phyloP scores from a whole-genome alignment of 1,140 invertebrate genomes.

The silkworm (Bombyx mori) region DNA sequence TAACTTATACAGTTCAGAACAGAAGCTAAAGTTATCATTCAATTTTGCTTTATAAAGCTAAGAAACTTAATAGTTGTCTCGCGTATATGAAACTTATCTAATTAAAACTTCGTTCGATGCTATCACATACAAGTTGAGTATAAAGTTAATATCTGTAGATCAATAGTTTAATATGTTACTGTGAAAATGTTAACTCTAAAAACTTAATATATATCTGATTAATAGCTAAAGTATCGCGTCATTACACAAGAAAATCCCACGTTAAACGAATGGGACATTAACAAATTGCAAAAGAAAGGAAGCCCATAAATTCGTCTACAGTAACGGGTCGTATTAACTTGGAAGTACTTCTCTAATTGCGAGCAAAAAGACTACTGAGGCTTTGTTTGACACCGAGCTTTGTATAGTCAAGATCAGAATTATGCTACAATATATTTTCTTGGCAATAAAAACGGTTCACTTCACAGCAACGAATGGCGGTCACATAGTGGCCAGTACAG shows the following conservation, averaged over 20 bases:
- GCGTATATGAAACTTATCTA: conserved; percentile 1
- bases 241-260: background rate
- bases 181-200: no score
- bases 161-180: no score
- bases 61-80: background rate
- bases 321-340: conserved; percentile 15
- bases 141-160: no score
- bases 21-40: no score
- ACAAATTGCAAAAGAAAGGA: conserved; percentile 22
- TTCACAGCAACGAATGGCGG: conserved; percentile 38
- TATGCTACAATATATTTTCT: conserved; percentile 42
- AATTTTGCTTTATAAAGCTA: background rate
- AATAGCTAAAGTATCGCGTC: background rate
- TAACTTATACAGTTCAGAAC: no score
- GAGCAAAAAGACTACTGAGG: conserved; percentile 26
- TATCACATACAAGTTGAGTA: no score
- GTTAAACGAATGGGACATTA: conserved; percentile 13
- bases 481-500: conserved; percentile 22
- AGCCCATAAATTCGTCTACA: conserved; percentile 30
- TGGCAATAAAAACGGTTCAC: conserved; percentile 37
- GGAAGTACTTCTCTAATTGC: conserved; percentile 38
- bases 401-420: conserved; percentile 13
- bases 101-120: background rate
- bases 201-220: no score
- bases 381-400: conserved; percentile 28